Percentiles rank a stretch among this genome's conserved stretches.
phyloP scores from a whole-genome alignment of 2,888 invertebrate genomes.

The Trissoscelio sp. region DNA sequence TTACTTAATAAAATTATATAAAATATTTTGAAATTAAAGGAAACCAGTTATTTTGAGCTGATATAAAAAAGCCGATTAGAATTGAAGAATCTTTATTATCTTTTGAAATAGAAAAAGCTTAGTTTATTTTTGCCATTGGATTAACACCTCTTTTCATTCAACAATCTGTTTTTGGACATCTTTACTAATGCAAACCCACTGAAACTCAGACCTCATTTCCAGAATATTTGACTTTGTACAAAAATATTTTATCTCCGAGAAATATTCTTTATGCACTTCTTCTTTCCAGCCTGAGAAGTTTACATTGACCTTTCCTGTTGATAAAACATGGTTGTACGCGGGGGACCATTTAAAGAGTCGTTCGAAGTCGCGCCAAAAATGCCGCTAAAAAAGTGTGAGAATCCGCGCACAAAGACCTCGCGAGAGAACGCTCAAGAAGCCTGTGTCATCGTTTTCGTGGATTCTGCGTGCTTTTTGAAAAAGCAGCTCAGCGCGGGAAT shows the following conservation, averaged over 20 bases:
- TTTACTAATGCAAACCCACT: no score
- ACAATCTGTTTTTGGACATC: no score
- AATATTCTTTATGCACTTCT: neutral
- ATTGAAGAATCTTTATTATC: no score
- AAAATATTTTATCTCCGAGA: neutral
- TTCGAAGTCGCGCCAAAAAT: slow-evolving; percentile 24
- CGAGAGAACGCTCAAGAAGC: slow-evolving; percentile 1
- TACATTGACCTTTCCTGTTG: slow-evolving; percentile 7
- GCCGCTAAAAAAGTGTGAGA: slow-evolving; percentile 22
- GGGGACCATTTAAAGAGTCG: slow-evolving; percentile 8
- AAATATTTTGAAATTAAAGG: no score
- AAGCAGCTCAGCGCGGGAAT: slow-evolving; percentile 20
- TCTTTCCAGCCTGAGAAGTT: neutral
- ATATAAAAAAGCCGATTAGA: no score
- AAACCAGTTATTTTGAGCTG: no score
- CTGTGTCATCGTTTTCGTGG: slow-evolving; percentile 24
- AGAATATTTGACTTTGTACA: no score
- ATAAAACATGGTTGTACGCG: neutral
- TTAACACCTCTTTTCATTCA: no score
- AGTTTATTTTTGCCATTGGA: no score
- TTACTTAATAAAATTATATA: no score
- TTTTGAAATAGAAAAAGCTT: no score
- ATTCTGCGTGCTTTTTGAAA: slow-evolving; percentile 24
- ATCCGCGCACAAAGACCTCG: slow-evolving; percentile 10
- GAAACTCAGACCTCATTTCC: no score